These are phyloP conservation scores for Toxostoma redivivum DNA, from an alignment of 2,113 vertebrate species.

Conservation along the genomic window DNA sequence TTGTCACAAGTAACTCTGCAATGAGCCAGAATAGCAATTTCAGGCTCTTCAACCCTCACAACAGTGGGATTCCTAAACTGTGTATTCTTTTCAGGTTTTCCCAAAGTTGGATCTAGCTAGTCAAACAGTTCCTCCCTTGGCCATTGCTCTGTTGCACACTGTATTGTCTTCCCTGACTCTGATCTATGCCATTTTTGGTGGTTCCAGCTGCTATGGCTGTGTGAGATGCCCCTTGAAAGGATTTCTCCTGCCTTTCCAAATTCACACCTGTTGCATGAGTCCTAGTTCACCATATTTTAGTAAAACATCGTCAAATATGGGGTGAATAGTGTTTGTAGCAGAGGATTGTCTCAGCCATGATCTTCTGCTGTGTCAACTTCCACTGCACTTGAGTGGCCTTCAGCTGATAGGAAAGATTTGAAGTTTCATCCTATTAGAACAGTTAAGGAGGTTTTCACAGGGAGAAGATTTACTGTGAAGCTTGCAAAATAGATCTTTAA, in stretches of 20 bases:
- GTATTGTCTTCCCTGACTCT: background rate
- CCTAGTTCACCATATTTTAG: background rate
- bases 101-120: background rate
- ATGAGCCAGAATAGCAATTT: background rate
- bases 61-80: background rate
- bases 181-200: background rate
- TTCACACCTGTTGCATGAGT: background rate
- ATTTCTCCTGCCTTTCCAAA: background rate
- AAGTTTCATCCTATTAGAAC: background rate
- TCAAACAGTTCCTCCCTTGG: background rate
- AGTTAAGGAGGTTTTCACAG: background rate
- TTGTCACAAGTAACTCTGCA: background rate
- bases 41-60: background rate
- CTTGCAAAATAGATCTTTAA: background rate
- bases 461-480: background rate
- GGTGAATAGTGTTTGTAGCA: background rate
- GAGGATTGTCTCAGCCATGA: background rate
- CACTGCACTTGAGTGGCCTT: background rate
- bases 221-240: background rate
- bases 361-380: background rate
- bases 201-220: background rate
- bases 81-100: background rate
- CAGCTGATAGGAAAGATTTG: background rate
- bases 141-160: background rate
- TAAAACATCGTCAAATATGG: background rate